These are phyloP conservation scores for Echeneis naucrates DNA, from an alignment of 2,797 vertebrate species.

Conservation along the genomic window DNA sequence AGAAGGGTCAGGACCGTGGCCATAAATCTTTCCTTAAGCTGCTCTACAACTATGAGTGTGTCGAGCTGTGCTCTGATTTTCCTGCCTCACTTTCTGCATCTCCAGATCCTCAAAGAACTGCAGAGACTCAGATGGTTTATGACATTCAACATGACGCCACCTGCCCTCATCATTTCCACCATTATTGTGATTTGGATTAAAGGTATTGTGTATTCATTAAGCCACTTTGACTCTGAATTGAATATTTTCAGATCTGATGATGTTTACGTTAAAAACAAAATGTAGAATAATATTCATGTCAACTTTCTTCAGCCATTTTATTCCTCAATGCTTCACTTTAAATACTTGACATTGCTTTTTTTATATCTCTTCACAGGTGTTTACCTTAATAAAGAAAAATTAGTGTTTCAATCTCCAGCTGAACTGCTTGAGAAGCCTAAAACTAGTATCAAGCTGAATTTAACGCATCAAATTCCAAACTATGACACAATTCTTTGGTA, in stretches of 20 bases:
- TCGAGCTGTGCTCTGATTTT: background rate
- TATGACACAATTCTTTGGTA: conserved; percentile 76
- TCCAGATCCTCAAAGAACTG: background rate
- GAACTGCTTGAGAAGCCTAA: background rate
- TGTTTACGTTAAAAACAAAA: too few relatives aligned
- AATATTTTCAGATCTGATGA: too few relatives aligned
- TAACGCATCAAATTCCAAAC: conserved; percentile 44
- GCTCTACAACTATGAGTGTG: too few relatives aligned
- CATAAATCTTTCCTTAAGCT: too few relatives aligned
- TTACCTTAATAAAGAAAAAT: conserved; percentile 37
- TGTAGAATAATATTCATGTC: too few relatives aligned
- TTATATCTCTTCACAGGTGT: conserved; percentile 49
- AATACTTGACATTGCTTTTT: too few relatives aligned
- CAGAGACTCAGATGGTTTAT: background rate
- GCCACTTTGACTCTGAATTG: background rate
- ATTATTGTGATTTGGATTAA: conserved; percentile 29
- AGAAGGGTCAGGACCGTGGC: background rate
- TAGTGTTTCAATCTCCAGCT: conserved; percentile 52
- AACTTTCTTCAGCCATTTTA: too few relatives aligned
- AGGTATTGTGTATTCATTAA: conserved; percentile 34
- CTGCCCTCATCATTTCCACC: conserved; percentile 14
- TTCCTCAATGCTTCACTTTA: too few relatives aligned
- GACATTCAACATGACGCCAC: conserved; percentile 41
- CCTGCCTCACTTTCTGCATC: conserved; percentile 31
- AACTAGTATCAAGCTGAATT: conserved; percentile 31